Evolutionary conservation across 1,140 invertebrate species (phyloP), one percentile per base, ranked within the genome.

Genomic region (Polyergus mexicanus): DNA sequence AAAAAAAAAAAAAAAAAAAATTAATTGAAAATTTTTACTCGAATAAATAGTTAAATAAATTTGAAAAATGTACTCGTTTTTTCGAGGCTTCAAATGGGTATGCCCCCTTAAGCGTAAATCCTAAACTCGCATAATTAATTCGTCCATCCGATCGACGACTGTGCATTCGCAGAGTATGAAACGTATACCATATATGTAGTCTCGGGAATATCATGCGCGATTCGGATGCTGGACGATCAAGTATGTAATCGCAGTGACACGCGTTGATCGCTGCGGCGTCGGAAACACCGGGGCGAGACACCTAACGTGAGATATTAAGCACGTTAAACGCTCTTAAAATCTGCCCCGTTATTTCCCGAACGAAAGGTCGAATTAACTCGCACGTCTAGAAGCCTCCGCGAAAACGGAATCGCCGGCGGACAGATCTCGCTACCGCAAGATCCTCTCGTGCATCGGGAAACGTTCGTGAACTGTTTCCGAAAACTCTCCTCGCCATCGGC

Each of bases 391-490:
- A 32, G 7, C 2, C 0, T 54, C 41, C 25, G 44, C 51, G 77
- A 44, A 71, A 44, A 71, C 32, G 7, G 38, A 38, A 0, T 7
- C 0, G 38, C 38, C 7, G 38, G 38, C 76, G 63, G 63, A 80
- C 63, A 69, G 51, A 7, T 7, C 5, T 16, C 47, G 35, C 41
- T 25, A 69, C 77, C 66, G 44, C 76, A 80, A 80, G 44, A 11
- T 16, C 32, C 38, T 3, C n/a, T 28, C 16, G 7, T 22, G 47
- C 69, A 10, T n/a, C 3, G 78, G 25, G 13, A 35, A 44, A 83
- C 11, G 54, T 72, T 83, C 68, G 78, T 83, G 78, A 83, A 25
- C 68, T 72, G 78, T 71, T 22, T 83, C 8, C 54, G 78, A 83
- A 83, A 83, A 62, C 68, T 72, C 41, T 7, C 38, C 32, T 32